phyloP scores from a whole-genome alignment of 2,113 vertebrate species.

The Nyctereutes procyonoides region DNA sequence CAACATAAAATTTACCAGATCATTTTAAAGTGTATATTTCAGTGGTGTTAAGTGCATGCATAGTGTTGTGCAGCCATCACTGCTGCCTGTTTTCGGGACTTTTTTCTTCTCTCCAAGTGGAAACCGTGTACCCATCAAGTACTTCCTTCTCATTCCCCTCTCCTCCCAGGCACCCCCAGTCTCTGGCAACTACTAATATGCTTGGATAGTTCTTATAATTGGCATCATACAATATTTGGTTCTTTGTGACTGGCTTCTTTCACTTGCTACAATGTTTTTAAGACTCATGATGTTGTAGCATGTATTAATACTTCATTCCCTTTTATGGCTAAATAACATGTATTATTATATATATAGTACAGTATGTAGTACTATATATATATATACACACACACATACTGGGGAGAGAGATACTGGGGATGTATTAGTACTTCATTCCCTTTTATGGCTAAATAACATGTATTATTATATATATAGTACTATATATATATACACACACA shows the following conservation, averaged over 20 bases:
- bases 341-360: too few relatives aligned
- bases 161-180: neutral
- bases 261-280: neutral
- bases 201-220: neutral
- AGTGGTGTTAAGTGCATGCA: neutral
- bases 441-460: neutral
- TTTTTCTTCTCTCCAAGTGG: neutral
- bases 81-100: neutral
- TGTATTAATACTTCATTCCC: neutral
- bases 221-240: neutral
- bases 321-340: neutral
- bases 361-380: too few relatives aligned
- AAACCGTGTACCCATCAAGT: neutral
- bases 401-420: too few relatives aligned
- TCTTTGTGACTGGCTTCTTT: neutral
- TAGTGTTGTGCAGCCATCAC: neutral
- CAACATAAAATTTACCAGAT: neutral
- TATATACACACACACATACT: too few relatives aligned
- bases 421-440: neutral
- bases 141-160: neutral
- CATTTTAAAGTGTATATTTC: neutral
- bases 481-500: too few relatives aligned
- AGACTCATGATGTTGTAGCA: neutral
- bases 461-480: too few relatives aligned
- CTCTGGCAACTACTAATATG: neutral